Base-by-base conservation (phyloP, 2,888 invertebrate genomes). In the Drosophila mimetica region DNA sequence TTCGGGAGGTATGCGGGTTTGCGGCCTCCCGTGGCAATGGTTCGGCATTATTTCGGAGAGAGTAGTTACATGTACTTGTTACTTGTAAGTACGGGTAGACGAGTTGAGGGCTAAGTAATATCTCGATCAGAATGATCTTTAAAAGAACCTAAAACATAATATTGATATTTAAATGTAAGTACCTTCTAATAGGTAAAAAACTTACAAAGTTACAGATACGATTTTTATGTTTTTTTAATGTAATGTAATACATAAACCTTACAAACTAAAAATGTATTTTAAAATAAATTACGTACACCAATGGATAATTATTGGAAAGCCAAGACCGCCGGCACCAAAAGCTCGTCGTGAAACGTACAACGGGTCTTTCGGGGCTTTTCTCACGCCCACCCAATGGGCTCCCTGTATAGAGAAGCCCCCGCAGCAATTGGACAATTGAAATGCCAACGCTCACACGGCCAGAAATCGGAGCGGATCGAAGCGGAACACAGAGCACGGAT, bases 351-450 rank as follows among this genome's bases (percentile, higher is more conserved):
- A 16, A 18, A 11, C 41, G 20, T 13, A 18, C n/a, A n/a, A 30
- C 16, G 46, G 46, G 6, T 67, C 36, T 53, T 28, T 7, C 20
- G 16, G 18, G 20, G 44, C 54, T 57, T 78, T 77, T 83, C 83
- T 69, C 83, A 79, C 83, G 71, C 83, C 77, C 83, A 46, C 66
- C 37, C 47, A 55, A 18, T 8, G 25, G n/a, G 5, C 16, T 28
- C 34, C 2, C 25, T 4, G 25, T 32, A 30, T 30, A 18, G n/a
- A 37, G 20, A 41, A 42, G 39, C 75, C 86, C 84, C 86, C 84
- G 86, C 77, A 63, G 60, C 71, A 73, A 74, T 83, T 66, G 77
- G 76, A 72, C 83, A 81, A 86, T 86, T 65, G 71, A 80, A 74
- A 76, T 76, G 79, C 76, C 74, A 70, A 71, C 71, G 71, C 67